Evolutionary conservation across 2,888 invertebrate species (phyloP), one percentile per base, ranked within the genome.

Genomic region (Drosophila mercatorum): DNA sequence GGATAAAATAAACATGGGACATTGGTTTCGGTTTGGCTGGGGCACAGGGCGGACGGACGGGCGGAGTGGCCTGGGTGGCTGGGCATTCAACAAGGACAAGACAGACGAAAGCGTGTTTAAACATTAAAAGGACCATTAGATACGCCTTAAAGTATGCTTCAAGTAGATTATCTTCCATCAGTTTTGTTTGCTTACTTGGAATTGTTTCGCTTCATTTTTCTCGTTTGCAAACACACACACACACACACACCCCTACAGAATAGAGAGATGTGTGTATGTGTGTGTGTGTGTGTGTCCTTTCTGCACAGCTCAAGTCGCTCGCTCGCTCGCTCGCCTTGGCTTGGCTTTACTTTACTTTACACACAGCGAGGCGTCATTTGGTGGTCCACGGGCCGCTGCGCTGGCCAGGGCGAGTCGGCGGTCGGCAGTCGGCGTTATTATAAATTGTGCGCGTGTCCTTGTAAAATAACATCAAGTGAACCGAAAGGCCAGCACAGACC

Each of bases 121-220:
- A 90, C 85, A 89, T 88, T 91, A 89, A 91, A 89, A 91, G 89
- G 89, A 88, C 90, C 90, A 91, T 91, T 91, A 91, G 90, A 91
- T 90, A 90, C 91, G 91, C 91, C 91, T 91, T 91, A 91, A 91
- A 91, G 91, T 90, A 91, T 90, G 83, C 91, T 91, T 90, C 90
- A 90, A 91, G 91, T 77, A 90, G 91, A 91, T 91, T 91, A 91
- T 91, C 91, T 91, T 83, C 89, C 88, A 88, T 88, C 90, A 88
- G 90, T 86, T 86, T 88, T 86, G 85, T 86, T 86, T 86, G 89
- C 90, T 89, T 86, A 88, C 89, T 89, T 88, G 83, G 88, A 89
- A 86, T 88, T 86, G 89, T 85, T 85, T 85, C 85, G 89, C 85
- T 89, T 85, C 89, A 85, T 85, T 85, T 85, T 85, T 85, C 84